These are phyloP conservation scores for Cantharis flavilabris DNA, from an alignment of 2,888 invertebrate genomes.

Conservation along the genomic window DNA sequence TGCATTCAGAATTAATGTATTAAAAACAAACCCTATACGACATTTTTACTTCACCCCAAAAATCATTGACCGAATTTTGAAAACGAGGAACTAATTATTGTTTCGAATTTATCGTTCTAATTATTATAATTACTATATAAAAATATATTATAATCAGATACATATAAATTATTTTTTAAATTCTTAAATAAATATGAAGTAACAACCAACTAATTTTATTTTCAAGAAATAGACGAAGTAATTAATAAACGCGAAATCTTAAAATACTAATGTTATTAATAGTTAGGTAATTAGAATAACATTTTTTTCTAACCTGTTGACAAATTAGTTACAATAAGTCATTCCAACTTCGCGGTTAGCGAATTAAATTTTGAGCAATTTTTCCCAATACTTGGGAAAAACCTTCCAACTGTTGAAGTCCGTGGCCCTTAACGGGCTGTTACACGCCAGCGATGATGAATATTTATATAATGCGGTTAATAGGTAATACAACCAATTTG, in stretches of 20 bases:
- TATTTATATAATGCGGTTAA: neutral
- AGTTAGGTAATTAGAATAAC: neutral
- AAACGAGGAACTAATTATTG: neutral
- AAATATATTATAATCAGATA: neutral
- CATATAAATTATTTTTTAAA: neutral
- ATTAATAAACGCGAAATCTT: neutral
- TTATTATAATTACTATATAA: neutral
- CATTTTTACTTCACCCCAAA: neutral
- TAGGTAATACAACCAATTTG: neutral
- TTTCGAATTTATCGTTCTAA: neutral
- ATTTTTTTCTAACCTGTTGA: neutral
- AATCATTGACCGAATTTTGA: neutral
- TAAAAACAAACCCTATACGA: slow-evolving; percentile 37
- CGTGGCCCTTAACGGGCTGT: neutral
- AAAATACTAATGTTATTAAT: neutral
- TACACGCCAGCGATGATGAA: neutral
- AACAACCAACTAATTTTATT: neutral
- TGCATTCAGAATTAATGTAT: slow-evolving; percentile 45
- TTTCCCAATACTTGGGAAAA: neutral
- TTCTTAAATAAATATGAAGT: neutral
- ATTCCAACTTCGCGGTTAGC: neutral
- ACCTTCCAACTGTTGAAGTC: neutral
- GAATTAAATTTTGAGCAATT: neutral
- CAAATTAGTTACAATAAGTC: neutral
- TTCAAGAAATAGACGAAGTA: neutral